A percentile compares a stretch with the other conserved stretches of the same genome.
phyloP scores from a whole-genome alignment of 2,888 invertebrate genomes.

The Lapara coniferarum region DNA sequence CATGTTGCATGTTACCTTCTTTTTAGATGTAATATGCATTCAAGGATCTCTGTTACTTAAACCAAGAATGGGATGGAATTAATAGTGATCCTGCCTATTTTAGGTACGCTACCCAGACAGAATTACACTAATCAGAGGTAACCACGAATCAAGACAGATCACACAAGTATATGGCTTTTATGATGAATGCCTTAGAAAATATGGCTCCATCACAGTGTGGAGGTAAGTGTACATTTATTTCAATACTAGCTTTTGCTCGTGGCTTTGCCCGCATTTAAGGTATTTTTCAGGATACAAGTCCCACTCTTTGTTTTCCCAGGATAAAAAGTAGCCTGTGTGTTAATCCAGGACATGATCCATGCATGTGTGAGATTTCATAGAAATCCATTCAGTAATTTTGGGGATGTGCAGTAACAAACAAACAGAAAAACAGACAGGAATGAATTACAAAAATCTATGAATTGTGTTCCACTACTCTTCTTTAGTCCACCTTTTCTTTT shows the following conservation, averaged over 20 bases:
- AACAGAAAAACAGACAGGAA: no score
- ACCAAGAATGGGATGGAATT: background rate
- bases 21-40: background rate
- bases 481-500: no score
- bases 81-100: slow-evolving; percentile 7
- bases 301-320: no score
- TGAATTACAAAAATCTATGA: no score
- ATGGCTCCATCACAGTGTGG: slow-evolving; percentile 99
- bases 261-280: no score
- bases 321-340: no score
- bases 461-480: no score
- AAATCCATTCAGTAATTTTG: no score
- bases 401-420: no score
- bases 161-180: slow-evolving; percentile 99
- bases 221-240: slow-evolving; percentile 72
- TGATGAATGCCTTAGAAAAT: slow-evolving; percentile 99
- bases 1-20: background rate
- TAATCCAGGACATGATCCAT: no score
- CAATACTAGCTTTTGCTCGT: background rate
- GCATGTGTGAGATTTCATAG: no score
- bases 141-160: slow-evolving; percentile 99
- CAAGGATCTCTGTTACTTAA: background rate
- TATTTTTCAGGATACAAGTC: no score
- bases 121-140: slow-evolving; percentile 98
- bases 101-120: slow-evolving; percentile 99